A percentile compares a stretch with the other conserved stretches of the same genome.
These are phyloP conservation scores for Liparis tanakae DNA, from an alignment of 2,797 vertebrate species.

Conservation along the genomic window DNA sequence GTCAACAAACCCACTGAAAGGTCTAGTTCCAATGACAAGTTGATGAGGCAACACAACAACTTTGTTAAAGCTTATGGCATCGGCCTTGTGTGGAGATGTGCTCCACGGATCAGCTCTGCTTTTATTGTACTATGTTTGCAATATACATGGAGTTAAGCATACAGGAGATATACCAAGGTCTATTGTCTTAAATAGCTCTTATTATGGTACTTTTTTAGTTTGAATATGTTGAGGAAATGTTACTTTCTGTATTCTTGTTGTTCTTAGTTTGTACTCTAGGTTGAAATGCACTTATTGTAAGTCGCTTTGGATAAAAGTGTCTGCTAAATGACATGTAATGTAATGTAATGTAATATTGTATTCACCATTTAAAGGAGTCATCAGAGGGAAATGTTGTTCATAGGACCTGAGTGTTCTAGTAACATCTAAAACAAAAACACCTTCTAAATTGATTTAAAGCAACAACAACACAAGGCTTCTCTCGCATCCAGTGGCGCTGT, in stretches of 20 bases:
- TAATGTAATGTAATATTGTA: too few relatives aligned
- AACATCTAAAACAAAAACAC: neutral
- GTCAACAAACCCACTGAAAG: constrained; percentile 25
- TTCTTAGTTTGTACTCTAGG: too few relatives aligned
- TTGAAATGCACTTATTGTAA: too few relatives aligned
- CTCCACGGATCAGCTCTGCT: constrained; percentile 23
- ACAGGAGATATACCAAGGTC: neutral
- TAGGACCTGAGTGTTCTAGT: neutral
- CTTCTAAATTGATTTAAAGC: neutral
- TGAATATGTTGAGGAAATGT: too few relatives aligned
- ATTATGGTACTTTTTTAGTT: too few relatives aligned
- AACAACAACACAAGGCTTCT: neutral
- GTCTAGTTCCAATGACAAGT: constrained; percentile 2
- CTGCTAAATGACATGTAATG: too few relatives aligned
- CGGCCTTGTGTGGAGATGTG: neutral
- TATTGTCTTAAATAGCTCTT: too few relatives aligned
- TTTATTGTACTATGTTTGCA: constrained; percentile 7
- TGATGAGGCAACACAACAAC: neutral
- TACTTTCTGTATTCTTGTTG: too few relatives aligned
- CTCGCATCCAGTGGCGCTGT: neutral
- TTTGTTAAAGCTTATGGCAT: neutral
- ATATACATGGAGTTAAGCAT: neutral
- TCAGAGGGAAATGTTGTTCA: neutral
- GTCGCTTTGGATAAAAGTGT: too few relatives aligned
- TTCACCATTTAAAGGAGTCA: neutral